Evolutionary conservation across 92 coral and sea anemone species (phyloP).

Genomic region (Heteractis magnifica): DNA sequence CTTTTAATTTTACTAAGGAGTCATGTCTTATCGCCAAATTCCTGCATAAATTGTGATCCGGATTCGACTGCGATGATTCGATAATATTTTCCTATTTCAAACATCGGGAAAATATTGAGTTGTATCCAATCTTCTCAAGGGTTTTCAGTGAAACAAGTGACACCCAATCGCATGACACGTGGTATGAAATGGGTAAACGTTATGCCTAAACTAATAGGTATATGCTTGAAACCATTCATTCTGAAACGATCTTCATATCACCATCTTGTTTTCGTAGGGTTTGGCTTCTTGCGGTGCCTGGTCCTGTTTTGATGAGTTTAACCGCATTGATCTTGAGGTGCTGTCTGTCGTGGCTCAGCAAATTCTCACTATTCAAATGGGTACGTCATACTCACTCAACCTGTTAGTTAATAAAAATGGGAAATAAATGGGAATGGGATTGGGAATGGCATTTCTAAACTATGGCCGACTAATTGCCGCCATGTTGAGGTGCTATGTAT

Average conservation of each 20-base stretch:
- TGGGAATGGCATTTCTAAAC: neutral
- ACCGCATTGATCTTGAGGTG: conserved; percentile 95
- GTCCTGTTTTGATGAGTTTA: conserved; percentile 98
- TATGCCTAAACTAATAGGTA: neutral
- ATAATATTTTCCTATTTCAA: neutral
- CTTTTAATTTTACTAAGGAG: too few species aligned
- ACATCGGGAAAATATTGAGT: neutral
- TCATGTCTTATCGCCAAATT: too few species aligned
- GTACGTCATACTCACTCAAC: conserved; percentile 44
- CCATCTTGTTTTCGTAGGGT: conserved; percentile 49
- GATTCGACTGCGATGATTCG: too few species aligned
- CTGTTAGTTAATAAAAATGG: neutral
- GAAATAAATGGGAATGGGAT: neutral
- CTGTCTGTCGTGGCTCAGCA: conserved; percentile 96
- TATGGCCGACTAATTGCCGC: too few species aligned
- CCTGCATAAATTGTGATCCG: too few species aligned
- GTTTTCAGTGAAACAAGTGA: neutral
- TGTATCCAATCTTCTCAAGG: too few species aligned
- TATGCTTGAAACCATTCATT: neutral
- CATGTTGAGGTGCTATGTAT: conserved; percentile 89
- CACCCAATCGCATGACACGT: neutral
- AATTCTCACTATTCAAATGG: conserved; percentile 94
- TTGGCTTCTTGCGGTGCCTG: conserved; percentile 97
- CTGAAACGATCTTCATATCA: neutral
- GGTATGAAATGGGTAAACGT: neutral